Evolutionary conservation across 2,113 vertebrate species (phyloP).

Genomic region (Ceyx melanurus): DNA sequence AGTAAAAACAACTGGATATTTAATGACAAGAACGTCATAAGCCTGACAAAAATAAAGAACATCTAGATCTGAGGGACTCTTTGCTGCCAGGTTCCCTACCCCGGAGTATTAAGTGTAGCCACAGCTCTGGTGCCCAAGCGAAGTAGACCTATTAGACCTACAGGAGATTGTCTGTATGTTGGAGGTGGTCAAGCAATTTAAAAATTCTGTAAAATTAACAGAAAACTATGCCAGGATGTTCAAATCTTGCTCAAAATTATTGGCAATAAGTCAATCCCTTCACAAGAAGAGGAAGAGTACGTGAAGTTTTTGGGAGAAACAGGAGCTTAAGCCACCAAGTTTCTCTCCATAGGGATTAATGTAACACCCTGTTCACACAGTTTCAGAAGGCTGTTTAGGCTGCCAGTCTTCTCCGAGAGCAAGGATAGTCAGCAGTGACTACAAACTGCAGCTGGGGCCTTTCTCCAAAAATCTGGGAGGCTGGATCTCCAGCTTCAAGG

Average conservation of each 20-base stretch:
- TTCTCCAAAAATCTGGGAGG: neutral
- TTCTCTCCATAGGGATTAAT: neutral
- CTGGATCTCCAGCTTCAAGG: neutral
- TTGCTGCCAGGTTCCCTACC: neutral
- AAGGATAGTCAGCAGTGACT: neutral
- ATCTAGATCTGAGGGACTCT: neutral
- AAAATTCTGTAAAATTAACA: neutral
- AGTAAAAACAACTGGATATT: neutral
- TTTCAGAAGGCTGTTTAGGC: neutral
- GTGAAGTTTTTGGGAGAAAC: neutral
- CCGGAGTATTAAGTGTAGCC: neutral
- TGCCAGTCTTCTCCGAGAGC: neutral
- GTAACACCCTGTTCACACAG: neutral
- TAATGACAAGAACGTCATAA: neutral
- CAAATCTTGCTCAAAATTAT: neutral
- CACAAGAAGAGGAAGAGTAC: neutral
- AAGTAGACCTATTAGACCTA: neutral
- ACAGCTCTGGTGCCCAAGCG: neutral
- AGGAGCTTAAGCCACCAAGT: neutral
- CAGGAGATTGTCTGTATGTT: neutral
- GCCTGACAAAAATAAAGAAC: neutral
- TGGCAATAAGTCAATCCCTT: neutral
- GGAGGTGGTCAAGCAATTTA: neutral
- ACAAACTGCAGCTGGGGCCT: neutral
- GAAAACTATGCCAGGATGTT: neutral